A percentile compares a stretch with the other conserved stretches of the same genome.
Evolutionary conservation across 2,113 vertebrate genomes (phyloP).

Genomic region (Callorhinus ursinus): DNA sequence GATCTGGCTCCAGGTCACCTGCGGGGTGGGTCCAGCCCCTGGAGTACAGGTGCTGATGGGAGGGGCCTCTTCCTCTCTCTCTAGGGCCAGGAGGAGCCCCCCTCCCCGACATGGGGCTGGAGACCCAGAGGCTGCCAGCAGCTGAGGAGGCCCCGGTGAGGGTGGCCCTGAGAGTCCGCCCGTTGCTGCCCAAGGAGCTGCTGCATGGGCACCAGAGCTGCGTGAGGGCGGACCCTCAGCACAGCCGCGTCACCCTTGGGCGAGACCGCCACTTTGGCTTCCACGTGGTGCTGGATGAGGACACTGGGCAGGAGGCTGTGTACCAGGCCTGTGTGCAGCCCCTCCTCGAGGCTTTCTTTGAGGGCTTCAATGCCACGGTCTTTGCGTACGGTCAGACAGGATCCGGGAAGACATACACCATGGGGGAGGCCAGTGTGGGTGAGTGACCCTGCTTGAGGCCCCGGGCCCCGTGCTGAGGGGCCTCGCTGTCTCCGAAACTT

Average conservation of each 20-base stretch:
- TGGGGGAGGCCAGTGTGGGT: slow-evolving; percentile 96
- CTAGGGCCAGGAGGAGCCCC: not conserved
- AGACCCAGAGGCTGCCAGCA: slow-evolving; percentile 78
- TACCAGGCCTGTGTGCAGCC: slow-evolving; percentile 92
- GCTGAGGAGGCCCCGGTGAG: slow-evolving; percentile 90
- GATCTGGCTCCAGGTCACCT: not conserved
- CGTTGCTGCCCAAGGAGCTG: slow-evolving; percentile 93
- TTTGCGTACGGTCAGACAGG: slow-evolving; percentile 98
- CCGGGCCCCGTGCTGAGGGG: not conserved
- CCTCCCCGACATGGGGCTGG: slow-evolving; percentile 88
- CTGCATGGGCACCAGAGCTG: slow-evolving; percentile 93
- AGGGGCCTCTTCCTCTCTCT: not conserved
- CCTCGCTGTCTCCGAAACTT: not conserved
- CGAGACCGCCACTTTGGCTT: slow-evolving; percentile 92
- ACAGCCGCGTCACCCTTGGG: slow-evolving; percentile 89
- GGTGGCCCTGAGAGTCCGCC: slow-evolving; percentile 93
- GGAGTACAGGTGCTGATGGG: not conserved
- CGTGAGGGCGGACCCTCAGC: slow-evolving; percentile 87
- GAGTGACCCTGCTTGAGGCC: slow-evolving; percentile 79
- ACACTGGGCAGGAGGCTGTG: slow-evolving; percentile 90
- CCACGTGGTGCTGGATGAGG: slow-evolving; percentile 91
- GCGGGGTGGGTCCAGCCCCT: not conserved
- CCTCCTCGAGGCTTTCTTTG: slow-evolving; percentile 94
- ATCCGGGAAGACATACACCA: slow-evolving; percentile 97
- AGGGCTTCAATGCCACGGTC: slow-evolving; percentile 95